Evolutionary conservation across 2,888 invertebrate genomes (phyloP), one percentile per base, ranked within the genome.

Genomic region (Synanthedon vespiformis): DNA sequence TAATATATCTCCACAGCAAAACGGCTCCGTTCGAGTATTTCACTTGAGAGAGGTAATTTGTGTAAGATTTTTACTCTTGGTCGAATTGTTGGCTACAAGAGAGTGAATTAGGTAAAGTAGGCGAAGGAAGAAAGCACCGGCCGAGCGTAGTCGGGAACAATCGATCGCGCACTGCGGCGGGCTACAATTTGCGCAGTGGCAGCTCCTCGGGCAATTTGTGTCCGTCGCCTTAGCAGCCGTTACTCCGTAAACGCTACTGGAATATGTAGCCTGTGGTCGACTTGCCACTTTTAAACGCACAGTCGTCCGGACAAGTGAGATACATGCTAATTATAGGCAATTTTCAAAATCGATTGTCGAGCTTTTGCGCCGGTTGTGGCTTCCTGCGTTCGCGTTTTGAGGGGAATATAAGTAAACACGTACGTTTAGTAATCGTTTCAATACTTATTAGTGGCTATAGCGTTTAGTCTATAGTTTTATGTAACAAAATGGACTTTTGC

Each of bases 201-300:
- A 77, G 77, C 74, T 77, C 77, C 78, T 74, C 75, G 67, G 76
- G 84, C 83, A 85, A 84, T 84, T 83, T 84, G 80, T 73, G 85
- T 80, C 80, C 79, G 78, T 83, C 82, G 75, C 80, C 77, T 74
- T 79, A 74, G 72, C 67, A 74, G 72, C 84, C 85, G 86, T 85
- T 86, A 84, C 74, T 74, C 69, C 65, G 81, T 86, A 85, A 85
- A 86, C 73, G 87, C 87, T 87, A 87, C 87, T 81, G 87, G 81
- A 85, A 83, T 85, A 81, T 76, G 72, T 72, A 77, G 76, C 74
- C 81, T 78, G 81, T 83, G 81, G 82, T 82, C 76, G 77, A 63
- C 67, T 72, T 77, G 75, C 76, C 80, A 76, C 69, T 77, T 77
- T 84, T 77, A 81, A 83, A 81, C 74, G 81, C 70, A 77, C 76